These are phyloP conservation scores for Cantharis rufa DNA, from an alignment of 2,888 invertebrate species.

Conservation along the genomic window DNA sequence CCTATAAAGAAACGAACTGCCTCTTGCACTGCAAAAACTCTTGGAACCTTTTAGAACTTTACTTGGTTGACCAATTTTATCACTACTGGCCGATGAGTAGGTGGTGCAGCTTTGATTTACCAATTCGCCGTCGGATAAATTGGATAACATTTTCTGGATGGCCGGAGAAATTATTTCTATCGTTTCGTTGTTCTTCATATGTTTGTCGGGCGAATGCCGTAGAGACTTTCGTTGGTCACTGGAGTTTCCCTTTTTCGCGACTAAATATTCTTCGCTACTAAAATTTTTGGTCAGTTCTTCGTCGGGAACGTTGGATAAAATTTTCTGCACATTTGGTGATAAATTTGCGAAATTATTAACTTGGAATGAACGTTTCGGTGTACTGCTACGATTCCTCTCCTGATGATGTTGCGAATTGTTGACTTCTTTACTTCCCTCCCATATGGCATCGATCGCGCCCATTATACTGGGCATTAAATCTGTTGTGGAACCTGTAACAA, in stretches of 20 bases:
- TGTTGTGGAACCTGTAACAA: constrained; percentile 78
- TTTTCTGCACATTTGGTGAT: constrained; percentile 66
- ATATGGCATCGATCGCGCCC: constrained; percentile 84
- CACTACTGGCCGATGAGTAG: constrained; percentile 12
- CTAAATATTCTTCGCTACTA: constrained; percentile 34
- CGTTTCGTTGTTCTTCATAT: constrained; percentile 46
- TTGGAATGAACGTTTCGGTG: constrained; percentile 49
- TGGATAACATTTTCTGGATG: constrained; percentile 61
- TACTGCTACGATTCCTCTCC: constrained; percentile 31
- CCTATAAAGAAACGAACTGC: constrained; percentile 5
- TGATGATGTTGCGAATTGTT: constrained; percentile 35
- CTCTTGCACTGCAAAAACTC: constrained; percentile 36
- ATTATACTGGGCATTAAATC: constrained; percentile 85
- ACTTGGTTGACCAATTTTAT: constrained; percentile 8
- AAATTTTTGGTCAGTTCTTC: constrained; percentile 50
- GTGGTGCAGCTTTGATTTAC: constrained; percentile 32
- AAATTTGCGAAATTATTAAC: constrained; percentile 59
- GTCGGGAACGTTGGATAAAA: constrained; percentile 62
- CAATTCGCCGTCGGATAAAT: constrained; percentile 56
- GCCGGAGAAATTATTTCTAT: constrained; percentile 56
- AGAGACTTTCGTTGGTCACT: constrained; percentile 31
- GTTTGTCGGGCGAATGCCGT: constrained; percentile 36
- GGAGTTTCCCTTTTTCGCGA: constrained; percentile 7
- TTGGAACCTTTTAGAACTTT: constrained; percentile 48
- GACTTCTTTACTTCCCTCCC: constrained; percentile 53